A percentile compares a stretch with the other conserved stretches of the same genome.
Conservation (phyloP, 2,797 vertebrate genomes). For the Arctocebus calabarensis region DNA sequence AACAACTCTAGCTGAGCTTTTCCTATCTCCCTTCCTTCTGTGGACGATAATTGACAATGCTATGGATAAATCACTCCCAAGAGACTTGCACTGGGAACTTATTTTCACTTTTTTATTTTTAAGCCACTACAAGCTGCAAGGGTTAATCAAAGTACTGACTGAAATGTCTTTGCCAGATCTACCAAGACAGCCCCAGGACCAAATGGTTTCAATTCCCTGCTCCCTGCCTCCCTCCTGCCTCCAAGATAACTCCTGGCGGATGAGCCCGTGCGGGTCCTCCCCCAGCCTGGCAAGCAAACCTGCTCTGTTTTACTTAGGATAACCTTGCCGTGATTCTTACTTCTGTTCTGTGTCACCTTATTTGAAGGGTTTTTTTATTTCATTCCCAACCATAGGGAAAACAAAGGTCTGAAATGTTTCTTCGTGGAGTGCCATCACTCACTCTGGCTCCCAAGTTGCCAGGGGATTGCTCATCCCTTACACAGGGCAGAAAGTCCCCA, state of each 20-base stretch:
- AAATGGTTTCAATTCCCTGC: conserved; percentile 68
- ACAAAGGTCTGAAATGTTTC: conserved; percentile 17
- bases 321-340: neutral
- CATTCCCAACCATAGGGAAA: neutral
- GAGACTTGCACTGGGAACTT: neutral
- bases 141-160: conserved; percentile 56
- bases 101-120: neutral
- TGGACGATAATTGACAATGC: neutral
- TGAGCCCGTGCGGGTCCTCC: neutral
- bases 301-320: conserved; percentile 2
- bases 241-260: neutral
- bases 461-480: neutral
- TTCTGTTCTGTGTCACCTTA: conserved; percentile 55
- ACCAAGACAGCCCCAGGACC: conserved; percentile 25
- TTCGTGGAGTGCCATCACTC: neutral
- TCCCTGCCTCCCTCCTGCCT: conserved; percentile 18
- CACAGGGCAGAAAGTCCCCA: neutral
- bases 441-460: neutral
- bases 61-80: neutral
- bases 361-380: neutral
- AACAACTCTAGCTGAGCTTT: neutral
- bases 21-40: too few relatives aligned
- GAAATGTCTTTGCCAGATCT: conserved; percentile 5
- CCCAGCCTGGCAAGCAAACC: neutral
- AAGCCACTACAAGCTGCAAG: neutral